Base-by-base conservation (phyloP, 2,113 vertebrate genomes). In the Calonectris borealis region DNA sequence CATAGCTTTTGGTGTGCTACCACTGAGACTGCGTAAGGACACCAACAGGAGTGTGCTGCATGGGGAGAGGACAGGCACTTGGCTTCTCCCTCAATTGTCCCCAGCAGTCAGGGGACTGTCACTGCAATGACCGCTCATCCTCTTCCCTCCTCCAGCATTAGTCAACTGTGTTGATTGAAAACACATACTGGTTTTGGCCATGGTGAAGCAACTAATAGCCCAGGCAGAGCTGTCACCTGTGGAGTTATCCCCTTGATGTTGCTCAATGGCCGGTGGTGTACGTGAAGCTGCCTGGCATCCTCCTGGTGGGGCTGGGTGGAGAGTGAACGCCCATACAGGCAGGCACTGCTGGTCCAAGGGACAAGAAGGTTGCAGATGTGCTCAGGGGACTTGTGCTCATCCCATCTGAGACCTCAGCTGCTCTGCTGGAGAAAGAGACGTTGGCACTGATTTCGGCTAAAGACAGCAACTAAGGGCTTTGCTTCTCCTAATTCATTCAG, bases 251-350 rank as follows among this genome's bases (percentile, higher is more conserved):
- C 18, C 18, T 44, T 46, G 69, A n/a, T 16, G 8, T 9, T 40
- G 20, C 44, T n/a, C 27, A 52, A 0, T 0, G 7, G 26, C 11
- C 3, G 0, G 4, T 29, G 27, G 26, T 9, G 20, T 7, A 40
- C 0, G 3, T 0, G 2, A 52, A 66, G 42, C 68, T 64, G 11
- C 38, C 40, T 25, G 27, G 21, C 25, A 27, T 36, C 29, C 18
- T 69, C 11, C 34, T 72, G 27, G 7, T 62, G 51, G 42, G 48
- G 10, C 27, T 68, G 21, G 18, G 20, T 54, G 48, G 16, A n/a
- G 25, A 29, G 7, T 13, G 13, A 57, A 57, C 6, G 27, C 3
- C 19, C 0, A 0, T 11, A 22, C 29, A 7, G 3, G 32, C 20
- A 77, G n/a, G 32, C 1, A 5, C 7, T 62, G 16, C 9, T 70